Evolutionary conservation across 2,888 invertebrate species (phyloP).

Genomic region (Unio delphinus): DNA sequence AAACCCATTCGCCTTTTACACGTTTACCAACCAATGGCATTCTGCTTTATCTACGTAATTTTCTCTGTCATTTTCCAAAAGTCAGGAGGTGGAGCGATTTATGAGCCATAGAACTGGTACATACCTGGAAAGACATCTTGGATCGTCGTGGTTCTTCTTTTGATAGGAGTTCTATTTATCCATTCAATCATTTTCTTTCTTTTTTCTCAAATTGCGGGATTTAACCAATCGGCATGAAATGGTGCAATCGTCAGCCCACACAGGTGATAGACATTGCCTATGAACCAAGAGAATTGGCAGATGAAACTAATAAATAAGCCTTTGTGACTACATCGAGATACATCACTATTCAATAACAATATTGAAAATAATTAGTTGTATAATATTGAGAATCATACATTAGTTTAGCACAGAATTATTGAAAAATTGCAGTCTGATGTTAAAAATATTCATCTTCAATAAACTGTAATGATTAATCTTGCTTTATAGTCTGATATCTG

Average conservation of each 20-base stretch:
- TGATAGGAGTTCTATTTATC: constrained; percentile 30
- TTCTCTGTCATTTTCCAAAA: constrained; percentile 40
- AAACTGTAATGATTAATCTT: too few species aligned
- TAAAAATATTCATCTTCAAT: too few species aligned
- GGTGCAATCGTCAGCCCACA: background rate
- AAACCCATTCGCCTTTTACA: constrained; percentile 42
- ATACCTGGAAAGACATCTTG: constrained; percentile 14
- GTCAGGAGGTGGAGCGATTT: constrained; percentile 36
- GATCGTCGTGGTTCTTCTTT: constrained; percentile 5
- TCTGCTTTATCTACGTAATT: constrained; percentile 28
- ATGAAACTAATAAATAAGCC: too few species aligned
- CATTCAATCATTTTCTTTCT: constrained; percentile 27
- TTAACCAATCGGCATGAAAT: background rate
- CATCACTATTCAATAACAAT: too few species aligned
- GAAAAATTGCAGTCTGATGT: too few species aligned
- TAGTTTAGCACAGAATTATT: too few species aligned
- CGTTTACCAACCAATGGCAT: constrained; percentile 35
- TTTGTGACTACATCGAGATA: too few species aligned
- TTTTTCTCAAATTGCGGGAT: constrained; percentile 21
- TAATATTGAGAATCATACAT: too few species aligned
- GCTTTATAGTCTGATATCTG: too few species aligned
- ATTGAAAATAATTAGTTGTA: too few species aligned
- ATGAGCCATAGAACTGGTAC: constrained; percentile 36
- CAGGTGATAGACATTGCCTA: too few species aligned
- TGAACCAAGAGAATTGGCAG: too few species aligned